Percentiles rank a stretch among this genome's conserved stretches.
Conservation (phyloP, 2,888 invertebrate genomes). For the Lucinisca nassula region DNA sequence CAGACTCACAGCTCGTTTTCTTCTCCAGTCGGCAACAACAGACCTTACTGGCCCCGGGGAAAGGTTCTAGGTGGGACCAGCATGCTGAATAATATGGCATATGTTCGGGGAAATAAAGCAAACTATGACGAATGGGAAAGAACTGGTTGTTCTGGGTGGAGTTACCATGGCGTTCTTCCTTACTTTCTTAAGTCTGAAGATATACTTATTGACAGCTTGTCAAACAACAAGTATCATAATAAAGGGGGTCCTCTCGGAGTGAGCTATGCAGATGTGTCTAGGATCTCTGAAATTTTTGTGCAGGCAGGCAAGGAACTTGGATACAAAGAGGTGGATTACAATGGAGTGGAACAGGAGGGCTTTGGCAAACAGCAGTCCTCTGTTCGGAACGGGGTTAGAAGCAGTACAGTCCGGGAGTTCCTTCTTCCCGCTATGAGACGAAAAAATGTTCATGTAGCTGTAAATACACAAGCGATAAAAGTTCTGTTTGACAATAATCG, state of each 20-base stretch:
- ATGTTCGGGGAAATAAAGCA: constrained; percentile 94
- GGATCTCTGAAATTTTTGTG: constrained; percentile 76
- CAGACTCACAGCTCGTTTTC: constrained; percentile 79
- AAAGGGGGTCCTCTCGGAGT: constrained; percentile 79
- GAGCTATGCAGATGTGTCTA: constrained; percentile 72
- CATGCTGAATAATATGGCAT: constrained; percentile 96
- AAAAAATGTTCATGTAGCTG: not conserved
- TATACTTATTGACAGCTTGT: constrained; percentile 80
- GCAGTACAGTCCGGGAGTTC: not conserved
- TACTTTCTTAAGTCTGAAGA: constrained; percentile 89
- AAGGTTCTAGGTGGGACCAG: constrained; percentile 96
- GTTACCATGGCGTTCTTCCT: constrained; percentile 93
- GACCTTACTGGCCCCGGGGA: constrained; percentile 96
- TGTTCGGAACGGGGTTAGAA: constrained; percentile 1
- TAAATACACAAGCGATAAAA: constrained; percentile 67
- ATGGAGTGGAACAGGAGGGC: not conserved
- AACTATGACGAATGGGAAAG: constrained; percentile 97
- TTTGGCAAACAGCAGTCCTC: not conserved
- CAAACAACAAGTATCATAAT: constrained; percentile 79
- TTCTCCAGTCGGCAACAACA: constrained; percentile 84
- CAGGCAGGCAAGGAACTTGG: constrained; percentile 91
- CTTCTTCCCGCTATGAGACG: not conserved
- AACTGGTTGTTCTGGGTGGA: constrained; percentile 96
- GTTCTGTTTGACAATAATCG: constrained; percentile 72
- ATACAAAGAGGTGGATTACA: constrained; percentile 83